Conservation (phyloP, 2,797 vertebrate genomes). For the Nyctibius grandis region DNA sequence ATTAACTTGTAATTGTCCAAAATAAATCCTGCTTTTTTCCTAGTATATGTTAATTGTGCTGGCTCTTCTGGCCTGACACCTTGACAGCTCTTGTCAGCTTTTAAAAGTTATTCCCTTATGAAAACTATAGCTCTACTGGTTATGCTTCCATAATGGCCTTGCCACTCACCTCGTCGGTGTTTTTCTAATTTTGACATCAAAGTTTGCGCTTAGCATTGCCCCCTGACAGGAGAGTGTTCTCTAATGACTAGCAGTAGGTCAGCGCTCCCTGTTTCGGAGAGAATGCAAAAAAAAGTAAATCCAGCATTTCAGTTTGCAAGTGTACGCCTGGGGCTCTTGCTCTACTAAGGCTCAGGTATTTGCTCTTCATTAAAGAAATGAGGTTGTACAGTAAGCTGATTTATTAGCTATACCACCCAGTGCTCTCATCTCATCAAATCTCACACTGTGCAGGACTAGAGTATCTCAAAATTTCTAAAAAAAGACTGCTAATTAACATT, state of each 20-base stretch:
- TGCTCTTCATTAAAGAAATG: constrained; percentile 42
- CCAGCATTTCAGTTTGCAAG: neutral
- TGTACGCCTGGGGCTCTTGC: neutral
- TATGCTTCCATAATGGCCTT: constrained; percentile 15
- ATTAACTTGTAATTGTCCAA: constrained; percentile 65
- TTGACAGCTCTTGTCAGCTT: constrained; percentile 60
- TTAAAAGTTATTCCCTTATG: constrained; percentile 24
- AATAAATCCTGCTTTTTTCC: constrained; percentile 48
- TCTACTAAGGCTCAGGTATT: neutral
- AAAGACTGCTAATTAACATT: constrained; percentile 21
- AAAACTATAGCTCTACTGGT: neutral
- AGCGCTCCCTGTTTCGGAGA: neutral
- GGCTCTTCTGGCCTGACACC: constrained; percentile 38
- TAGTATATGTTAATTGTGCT: constrained; percentile 51
- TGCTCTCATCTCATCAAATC: constrained; percentile 22
- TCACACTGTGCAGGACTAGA: constrained; percentile 16
- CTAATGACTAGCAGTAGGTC: neutral
- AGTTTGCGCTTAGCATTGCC: neutral
- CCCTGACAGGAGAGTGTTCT: neutral
- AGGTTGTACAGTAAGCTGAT: constrained; percentile 49
- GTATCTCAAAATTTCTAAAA: constrained; percentile 31
- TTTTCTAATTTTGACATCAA: constrained; percentile 25
- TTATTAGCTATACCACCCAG: constrained; percentile 35
- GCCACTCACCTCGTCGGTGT: neutral
- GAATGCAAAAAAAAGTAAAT: neutral